phyloP scores from a whole-genome alignment of 2,888 invertebrate genomes.

The Nycteola revayana region DNA sequence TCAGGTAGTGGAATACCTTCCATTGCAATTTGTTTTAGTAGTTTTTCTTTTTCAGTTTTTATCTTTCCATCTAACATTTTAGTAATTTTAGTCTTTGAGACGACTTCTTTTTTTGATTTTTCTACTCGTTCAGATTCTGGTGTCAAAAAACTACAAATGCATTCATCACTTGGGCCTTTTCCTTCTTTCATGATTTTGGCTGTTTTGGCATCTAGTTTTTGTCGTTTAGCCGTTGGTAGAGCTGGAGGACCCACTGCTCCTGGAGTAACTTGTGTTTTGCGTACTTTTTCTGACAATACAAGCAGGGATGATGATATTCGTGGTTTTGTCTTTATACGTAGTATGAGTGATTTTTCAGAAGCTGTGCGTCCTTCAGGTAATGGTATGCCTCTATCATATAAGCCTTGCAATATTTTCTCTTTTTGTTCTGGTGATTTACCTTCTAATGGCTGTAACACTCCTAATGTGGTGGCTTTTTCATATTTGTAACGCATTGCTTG shows the following conservation, averaged over 20 bases:
- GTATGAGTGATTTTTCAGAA: conserved; percentile 15
- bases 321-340: conserved; percentile 1
- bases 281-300: conserved; percentile 24
- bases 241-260: background rate
- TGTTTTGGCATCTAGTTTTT: conserved; percentile 29
- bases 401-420: conserved; percentile 27
- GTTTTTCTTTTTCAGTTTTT: conserved; percentile 24
- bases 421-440: conserved; percentile 29
- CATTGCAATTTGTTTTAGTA: conserved; percentile 17
- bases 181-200: conserved; percentile 36
- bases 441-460: conserved; percentile 25
- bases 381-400: conserved; percentile 29
- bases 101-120: too few species aligned
- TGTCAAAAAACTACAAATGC: conserved; percentile 36
- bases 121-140: conserved; percentile 16
- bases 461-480: conserved; percentile 29
- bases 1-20: conserved; percentile 19
- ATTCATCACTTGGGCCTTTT: conserved; percentile 38
- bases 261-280: background rate
- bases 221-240: conserved; percentile 17
- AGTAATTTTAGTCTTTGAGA: too few species aligned
- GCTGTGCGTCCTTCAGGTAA: conserved; percentile 16
- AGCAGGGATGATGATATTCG: background rate
- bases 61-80: too few species aligned
- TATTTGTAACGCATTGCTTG: conserved; percentile 26